These are phyloP conservation scores for Bungarus multicinctus DNA, from an alignment of 2,113 vertebrate genomes.

Conservation along the genomic window DNA sequence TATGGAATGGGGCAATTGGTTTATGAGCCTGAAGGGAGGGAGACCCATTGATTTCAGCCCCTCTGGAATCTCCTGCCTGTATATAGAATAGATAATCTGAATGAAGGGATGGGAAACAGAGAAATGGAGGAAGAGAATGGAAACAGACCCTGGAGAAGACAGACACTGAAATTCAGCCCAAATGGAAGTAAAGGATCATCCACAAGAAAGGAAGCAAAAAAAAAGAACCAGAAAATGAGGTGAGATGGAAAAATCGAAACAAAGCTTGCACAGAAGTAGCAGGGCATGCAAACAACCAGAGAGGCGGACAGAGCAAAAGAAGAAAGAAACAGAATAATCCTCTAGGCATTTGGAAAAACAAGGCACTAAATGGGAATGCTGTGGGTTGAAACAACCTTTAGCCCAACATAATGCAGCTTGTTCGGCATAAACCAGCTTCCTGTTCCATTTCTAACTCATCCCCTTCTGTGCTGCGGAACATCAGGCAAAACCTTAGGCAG, in stretches of 20 bases:
- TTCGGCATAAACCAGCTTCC: background rate
- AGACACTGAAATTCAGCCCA: background rate
- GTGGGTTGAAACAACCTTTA: slow-evolving; percentile 51
- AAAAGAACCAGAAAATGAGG: background rate
- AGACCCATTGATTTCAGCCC: slow-evolving; percentile 14
- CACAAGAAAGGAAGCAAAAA: background rate
- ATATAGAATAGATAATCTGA: slow-evolving; percentile 68
- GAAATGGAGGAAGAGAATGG: background rate
- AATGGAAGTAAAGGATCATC: background rate
- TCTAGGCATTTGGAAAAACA: slow-evolving; percentile 24
- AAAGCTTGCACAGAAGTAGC: slow-evolving; percentile 6
- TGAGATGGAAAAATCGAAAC: slow-evolving; percentile 1
- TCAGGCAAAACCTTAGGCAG: accelerated
- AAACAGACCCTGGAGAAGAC: background rate
- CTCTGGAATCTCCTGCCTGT: slow-evolving; percentile 37
- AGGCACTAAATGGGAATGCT: slow-evolving; percentile 38
- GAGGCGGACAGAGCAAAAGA: slow-evolving; percentile 18
- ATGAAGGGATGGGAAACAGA: slow-evolving; percentile 45
- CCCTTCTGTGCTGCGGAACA: background rate
- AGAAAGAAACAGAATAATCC: background rate
- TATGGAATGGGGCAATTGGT: slow-evolving; percentile 14
- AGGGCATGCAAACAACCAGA: slow-evolving; percentile 43
- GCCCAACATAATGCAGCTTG: slow-evolving; percentile 20
- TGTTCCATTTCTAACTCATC: background rate
- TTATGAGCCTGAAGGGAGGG: background rate